These are phyloP conservation scores for Hephaestus fuliginosus DNA, from an alignment of 2,797 vertebrate species.

Conservation along the genomic window DNA sequence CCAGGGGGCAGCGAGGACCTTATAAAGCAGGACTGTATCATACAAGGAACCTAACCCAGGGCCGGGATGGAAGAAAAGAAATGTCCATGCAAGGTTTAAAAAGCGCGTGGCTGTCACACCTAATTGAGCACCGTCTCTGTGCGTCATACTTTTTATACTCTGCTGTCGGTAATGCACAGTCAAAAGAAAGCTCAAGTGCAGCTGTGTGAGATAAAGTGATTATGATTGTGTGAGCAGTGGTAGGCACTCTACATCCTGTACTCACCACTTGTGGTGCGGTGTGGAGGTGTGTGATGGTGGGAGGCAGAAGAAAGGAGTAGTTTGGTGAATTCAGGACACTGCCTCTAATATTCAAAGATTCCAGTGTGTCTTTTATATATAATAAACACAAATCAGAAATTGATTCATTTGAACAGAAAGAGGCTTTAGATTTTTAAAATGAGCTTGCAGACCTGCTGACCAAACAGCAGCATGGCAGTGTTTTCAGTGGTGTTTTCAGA, in stretches of 20 bases:
- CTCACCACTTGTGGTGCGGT: constrained; percentile 46
- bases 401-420: neutral
- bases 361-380: constrained; percentile 19
- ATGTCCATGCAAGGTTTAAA: constrained; percentile 42
- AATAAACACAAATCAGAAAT: neutral
- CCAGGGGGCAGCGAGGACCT: constrained; percentile 52
- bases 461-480: neutral
- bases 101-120: constrained; percentile 34
- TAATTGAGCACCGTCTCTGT: constrained; percentile 53
- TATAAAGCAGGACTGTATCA: constrained; percentile 46
- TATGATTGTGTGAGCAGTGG: constrained; percentile 35
- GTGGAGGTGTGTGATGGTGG: constrained; percentile 64
- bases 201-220: constrained; percentile 45
- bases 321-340: constrained; percentile 22
- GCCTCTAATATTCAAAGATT: neutral
- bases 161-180: constrained; percentile 5
- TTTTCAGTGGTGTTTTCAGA: neutral
- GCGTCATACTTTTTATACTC: constrained; percentile 36
- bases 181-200: constrained; percentile 25
- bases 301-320: constrained; percentile 51
- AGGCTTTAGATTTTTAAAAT: neutral
- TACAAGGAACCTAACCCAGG: constrained; percentile 19
- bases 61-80: constrained; percentile 47
- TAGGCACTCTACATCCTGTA: constrained; percentile 59
- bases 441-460: neutral